A percentile compares a stretch with the other conserved stretches of the same genome.
Conservation (phyloP, 2,888 invertebrate genomes). For the Eulithis testata region DNA sequence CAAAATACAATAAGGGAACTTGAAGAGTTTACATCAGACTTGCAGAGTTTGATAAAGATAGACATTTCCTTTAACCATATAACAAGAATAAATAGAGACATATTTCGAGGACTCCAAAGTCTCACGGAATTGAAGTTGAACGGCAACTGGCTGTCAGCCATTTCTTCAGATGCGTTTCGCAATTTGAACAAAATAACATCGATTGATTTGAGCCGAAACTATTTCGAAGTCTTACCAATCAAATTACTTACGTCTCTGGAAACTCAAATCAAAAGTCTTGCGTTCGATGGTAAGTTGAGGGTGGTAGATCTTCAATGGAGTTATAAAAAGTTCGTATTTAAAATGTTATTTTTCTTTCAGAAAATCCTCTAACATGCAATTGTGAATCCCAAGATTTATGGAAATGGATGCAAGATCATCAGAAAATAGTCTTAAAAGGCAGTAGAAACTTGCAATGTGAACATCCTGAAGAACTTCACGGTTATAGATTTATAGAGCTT, state of each 20-base stretch:
- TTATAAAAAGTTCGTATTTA: neutral
- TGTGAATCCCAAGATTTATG: slow-evolving; percentile 96
- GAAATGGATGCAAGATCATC: slow-evolving; percentile 96
- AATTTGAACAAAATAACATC: slow-evolving; percentile 89
- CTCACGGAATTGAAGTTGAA: slow-evolving; percentile 91
- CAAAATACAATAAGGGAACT: slow-evolving; percentile 92
- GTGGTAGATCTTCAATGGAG: neutral
- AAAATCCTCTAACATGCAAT: slow-evolving; percentile 95
- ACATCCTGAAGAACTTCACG: slow-evolving; percentile 92
- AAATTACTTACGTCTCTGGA: slow-evolving; percentile 91
- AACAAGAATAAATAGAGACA: slow-evolving; percentile 89
- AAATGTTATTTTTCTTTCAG: slow-evolving; percentile 72
- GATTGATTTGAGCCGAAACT: slow-evolving; percentile 93
- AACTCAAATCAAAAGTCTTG: slow-evolving; percentile 91
- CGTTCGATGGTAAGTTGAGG: slow-evolving; percentile 89
- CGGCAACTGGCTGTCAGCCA: slow-evolving; percentile 92
- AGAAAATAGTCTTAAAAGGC: slow-evolving; percentile 87
- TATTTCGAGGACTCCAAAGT: slow-evolving; percentile 90
- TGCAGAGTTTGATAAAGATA: slow-evolving; percentile 90
- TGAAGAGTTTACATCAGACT: slow-evolving; percentile 91
- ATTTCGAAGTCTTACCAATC: slow-evolving; percentile 91
- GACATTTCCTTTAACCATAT: slow-evolving; percentile 94
- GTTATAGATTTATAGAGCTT: slow-evolving; percentile 90
- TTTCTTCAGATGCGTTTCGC: slow-evolving; percentile 91
- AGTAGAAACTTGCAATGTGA: slow-evolving; percentile 90